Conservation (phyloP, 92 coral and sea anemone genomes). For the Siderastrea siderea region DNA sequence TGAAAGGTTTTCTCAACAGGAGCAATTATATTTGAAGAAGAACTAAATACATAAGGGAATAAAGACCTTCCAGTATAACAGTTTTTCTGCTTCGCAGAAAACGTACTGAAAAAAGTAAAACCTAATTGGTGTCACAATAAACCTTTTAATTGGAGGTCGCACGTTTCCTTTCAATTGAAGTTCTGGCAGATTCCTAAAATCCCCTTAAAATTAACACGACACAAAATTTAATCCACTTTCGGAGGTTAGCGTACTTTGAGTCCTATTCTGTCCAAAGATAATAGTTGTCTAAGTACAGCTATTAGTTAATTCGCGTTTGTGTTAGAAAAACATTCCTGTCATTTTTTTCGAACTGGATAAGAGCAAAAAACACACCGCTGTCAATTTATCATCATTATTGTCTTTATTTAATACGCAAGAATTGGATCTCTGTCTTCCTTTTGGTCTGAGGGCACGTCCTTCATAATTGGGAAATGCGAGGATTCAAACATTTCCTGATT, state of each 20-base stretch:
- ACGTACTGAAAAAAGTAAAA: too few species aligned
- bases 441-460: background rate
- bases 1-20: too few species aligned
- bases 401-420: background rate
- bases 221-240: background rate
- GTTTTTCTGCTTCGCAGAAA: too few species aligned
- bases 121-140: too few species aligned
- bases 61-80: too few species aligned
- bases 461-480: background rate
- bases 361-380: background rate
- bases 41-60: too few species aligned
- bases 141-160: too few species aligned
- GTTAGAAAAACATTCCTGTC: slow-evolving; percentile 14
- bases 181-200: too few species aligned
- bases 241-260: background rate
- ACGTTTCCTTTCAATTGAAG: too few species aligned
- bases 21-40: too few species aligned
- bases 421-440: background rate
- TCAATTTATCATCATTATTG: background rate
- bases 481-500: background rate
- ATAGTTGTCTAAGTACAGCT: background rate
- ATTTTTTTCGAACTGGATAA: background rate
- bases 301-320: background rate
- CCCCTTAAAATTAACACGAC: too few species aligned
- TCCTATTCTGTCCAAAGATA: background rate